Base-by-base conservation (phyloP, 92 coral and sea anemone species). In the Micromussa lordhowensis region DNA sequence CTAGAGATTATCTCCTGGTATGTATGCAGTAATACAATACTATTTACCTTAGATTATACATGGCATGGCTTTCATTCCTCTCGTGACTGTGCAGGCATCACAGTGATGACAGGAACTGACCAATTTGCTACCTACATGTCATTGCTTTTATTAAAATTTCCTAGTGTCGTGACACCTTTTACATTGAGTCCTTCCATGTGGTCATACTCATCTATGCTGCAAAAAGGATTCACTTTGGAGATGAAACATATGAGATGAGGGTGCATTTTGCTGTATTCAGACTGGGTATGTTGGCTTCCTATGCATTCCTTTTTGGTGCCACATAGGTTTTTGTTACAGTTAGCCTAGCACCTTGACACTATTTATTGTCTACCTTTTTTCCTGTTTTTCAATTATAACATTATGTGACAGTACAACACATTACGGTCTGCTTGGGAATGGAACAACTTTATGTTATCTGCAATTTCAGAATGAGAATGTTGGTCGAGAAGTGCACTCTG, bases 101-200 rank as follows among this genome's bases (percentile, higher is more conserved):
- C 75, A 28, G 19, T 17, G 38, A 70, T 4, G 44, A 7, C 17
- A 2, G 77, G 44, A 72, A 21, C 77, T 18, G 48, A 59, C 8
- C n/a, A 26, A 5, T 18, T 5, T 8, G 1, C 66, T 21, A 3
- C n/a, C 66, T 59, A 17, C 19, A 17, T 21, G 66, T 59, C 2
- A 21, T 21, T 59, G 8, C n/a, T 5, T 59, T 59, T 59, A 5
- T 59, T 17, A 59, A 17, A 17, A 59, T 59, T 82, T 30, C 9
- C 72, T 87, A 82, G 89, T 89, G 92, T 76, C 86, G 86, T 29
- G 89, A 85, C 83, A 89, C 92, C 44, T 89, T 69, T 70, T 90
- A 85, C 51, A 90, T 85, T 57, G 92, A 85, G 69, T 53, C 86
- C 70, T 85, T 90, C n/a, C 90, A 85, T 80, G 80, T 80, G 49